A percentile compares a stretch with the other conserved stretches of the same genome.
These are phyloP conservation scores for Macrosteles quadrilineatus DNA, from an alignment of 1,140 invertebrate genomes.

Conservation along the genomic window DNA sequence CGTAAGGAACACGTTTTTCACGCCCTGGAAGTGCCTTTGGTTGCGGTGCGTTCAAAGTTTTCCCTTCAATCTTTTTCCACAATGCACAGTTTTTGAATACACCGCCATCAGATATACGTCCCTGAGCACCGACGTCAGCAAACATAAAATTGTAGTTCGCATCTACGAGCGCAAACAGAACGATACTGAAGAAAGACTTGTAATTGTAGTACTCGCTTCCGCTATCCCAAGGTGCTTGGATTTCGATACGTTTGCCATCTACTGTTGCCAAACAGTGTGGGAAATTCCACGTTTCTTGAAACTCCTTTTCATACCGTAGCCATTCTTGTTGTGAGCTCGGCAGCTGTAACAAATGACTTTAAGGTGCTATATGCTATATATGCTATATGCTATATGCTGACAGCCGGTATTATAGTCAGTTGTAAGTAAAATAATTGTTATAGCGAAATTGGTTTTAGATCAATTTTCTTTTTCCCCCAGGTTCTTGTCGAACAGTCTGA, in stretches of 20 bases:
- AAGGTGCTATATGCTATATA: background rate
- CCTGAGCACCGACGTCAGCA: slow-evolving; percentile 30
- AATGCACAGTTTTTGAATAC: slow-evolving; percentile 29
- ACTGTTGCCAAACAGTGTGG: background rate
- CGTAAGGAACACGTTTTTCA: slow-evolving; percentile 40
- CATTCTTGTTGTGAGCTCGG: background rate
- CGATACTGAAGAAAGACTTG: slow-evolving; percentile 11
- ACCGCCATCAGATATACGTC: slow-evolving; percentile 47
- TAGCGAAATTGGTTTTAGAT: background rate
- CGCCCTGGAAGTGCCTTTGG: slow-evolving; percentile 35
- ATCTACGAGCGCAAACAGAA: slow-evolving; percentile 12
- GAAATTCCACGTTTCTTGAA: background rate
- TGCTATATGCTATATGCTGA: no score
- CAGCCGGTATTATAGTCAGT: background rate
- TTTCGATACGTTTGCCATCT: no score
- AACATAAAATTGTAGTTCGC: slow-evolving; percentile 9
- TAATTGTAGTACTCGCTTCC: slow-evolving; percentile 14
- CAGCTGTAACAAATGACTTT: background rate
- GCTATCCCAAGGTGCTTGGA: background rate
- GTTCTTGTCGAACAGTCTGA: background rate
- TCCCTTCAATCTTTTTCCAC: slow-evolving; percentile 37
- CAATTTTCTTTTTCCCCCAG: background rate
- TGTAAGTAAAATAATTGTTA: background rate
- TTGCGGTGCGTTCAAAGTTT: slow-evolving; percentile 43
- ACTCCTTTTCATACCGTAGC: background rate